These are phyloP conservation scores for Elysia crispata DNA, from an alignment of 2,888 invertebrate species.

Conservation along the genomic window DNA sequence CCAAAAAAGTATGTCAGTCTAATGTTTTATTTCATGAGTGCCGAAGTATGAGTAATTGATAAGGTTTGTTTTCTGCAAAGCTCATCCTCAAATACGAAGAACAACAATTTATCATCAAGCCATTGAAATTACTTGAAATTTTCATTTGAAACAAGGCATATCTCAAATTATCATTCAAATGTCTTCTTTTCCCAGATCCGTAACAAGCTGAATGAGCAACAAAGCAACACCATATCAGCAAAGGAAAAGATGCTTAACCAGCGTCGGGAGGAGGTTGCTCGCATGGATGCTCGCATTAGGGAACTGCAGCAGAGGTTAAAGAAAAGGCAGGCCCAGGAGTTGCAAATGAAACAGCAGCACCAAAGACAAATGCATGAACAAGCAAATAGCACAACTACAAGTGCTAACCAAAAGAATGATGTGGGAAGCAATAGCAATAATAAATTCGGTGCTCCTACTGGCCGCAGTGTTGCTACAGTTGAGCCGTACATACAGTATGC, in stretches of 20 bases:
- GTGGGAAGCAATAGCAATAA: constrained; percentile 47
- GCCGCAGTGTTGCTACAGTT: constrained; percentile 76
- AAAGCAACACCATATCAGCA: constrained; percentile 91
- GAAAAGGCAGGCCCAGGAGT: constrained; percentile 88
- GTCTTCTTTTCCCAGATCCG: constrained; percentile 84
- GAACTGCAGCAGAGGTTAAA: constrained; percentile 94
- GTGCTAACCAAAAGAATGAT: constrained; percentile 54
- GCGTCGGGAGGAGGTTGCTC: constrained; percentile 92
- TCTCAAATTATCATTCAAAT: neutral
- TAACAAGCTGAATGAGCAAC: constrained; percentile 96
- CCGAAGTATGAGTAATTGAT: too few species aligned
- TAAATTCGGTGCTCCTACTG: constrained; percentile 48
- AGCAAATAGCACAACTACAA: constrained; percentile 53
- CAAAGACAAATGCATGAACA: neutral
- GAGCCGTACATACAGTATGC: constrained; percentile 76
- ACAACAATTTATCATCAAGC: too few species aligned
- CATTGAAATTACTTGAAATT: neutral
- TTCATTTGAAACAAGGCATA: neutral
- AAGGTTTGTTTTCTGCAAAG: too few species aligned
- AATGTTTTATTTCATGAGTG: too few species aligned
- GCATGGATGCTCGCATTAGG: constrained; percentile 94
- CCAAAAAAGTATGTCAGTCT: too few species aligned
- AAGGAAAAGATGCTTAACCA: constrained; percentile 90
- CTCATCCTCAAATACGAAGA: too few species aligned
- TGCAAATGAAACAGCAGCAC: constrained; percentile 49